Evolutionary conservation across 2,888 invertebrate genomes (phyloP).

Genomic region (Panopea generosa): DNA sequence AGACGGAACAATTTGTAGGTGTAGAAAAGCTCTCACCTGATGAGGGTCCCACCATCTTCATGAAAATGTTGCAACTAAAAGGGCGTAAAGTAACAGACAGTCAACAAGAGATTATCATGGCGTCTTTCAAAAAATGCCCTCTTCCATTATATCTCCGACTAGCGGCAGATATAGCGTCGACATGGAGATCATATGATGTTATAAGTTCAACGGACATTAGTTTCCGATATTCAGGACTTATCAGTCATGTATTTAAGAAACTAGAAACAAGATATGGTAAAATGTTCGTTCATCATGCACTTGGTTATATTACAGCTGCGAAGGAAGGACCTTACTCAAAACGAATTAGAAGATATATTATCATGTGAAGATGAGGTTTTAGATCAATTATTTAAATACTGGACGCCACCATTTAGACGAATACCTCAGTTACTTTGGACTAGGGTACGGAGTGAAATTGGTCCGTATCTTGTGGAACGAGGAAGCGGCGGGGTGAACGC

Average conservation of each 20-base stretch:
- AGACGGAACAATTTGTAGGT: constrained; percentile 52
- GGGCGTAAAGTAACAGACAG: constrained; percentile 64
- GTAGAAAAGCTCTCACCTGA: constrained; percentile 61
- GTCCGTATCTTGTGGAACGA: constrained; percentile 68
- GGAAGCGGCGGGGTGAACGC: constrained; percentile 71
- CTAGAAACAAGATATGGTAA: constrained; percentile 68
- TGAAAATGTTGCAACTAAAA: constrained; percentile 56
- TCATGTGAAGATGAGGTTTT: constrained; percentile 76
- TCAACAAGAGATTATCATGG: constrained; percentile 63
- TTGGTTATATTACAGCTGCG: constrained; percentile 74
- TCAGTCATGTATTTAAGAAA: constrained; percentile 67
- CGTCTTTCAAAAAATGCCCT: constrained; percentile 65
- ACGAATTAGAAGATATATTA: constrained; percentile 75
- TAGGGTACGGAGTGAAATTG: too few species aligned
- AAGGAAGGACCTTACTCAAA: constrained; percentile 69
- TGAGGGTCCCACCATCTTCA: constrained; percentile 66
- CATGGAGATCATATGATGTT: constrained; percentile 73
- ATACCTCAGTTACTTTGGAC: constrained; percentile 76
- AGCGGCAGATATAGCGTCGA: constrained; percentile 65
- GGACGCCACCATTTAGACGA: constrained; percentile 76
- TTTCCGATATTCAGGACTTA: constrained; percentile 63
- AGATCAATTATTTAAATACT: constrained; percentile 65
- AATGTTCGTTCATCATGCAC: constrained; percentile 67
- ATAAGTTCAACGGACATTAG: constrained; percentile 49
- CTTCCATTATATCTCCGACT: constrained; percentile 75